These are phyloP conservation scores for Hipparchia semele DNA, from an alignment of 2,888 invertebrate genomes.

Conservation along the genomic window DNA sequence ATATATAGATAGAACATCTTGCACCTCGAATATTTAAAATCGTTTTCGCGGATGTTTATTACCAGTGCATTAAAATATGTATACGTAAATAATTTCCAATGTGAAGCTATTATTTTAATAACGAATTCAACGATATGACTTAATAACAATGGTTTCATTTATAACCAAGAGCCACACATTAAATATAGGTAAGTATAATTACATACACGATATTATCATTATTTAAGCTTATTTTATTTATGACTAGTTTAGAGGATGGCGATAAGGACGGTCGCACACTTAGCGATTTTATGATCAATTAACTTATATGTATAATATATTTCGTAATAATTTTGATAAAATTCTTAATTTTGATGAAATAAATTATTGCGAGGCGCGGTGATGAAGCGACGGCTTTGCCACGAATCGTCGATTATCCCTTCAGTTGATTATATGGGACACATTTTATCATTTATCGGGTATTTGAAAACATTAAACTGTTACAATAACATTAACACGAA, in stretches of 20 bases:
- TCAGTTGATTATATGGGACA: constrained; percentile 44
- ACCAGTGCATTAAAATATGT: constrained; percentile 6
- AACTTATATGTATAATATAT: constrained; percentile 56
- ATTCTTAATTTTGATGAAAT: constrained; percentile 73
- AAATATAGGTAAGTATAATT: constrained; percentile 49
- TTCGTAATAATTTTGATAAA: constrained; percentile 68
- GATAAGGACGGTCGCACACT: constrained; percentile 79
- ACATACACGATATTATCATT: constrained; percentile 57
- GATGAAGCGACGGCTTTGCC: constrained; percentile 56
- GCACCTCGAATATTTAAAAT: constrained; percentile 54
- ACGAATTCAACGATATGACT: constrained; percentile 50
- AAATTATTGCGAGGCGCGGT: constrained; percentile 72
- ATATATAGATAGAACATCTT: constrained; percentile 37
- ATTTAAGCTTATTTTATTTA: constrained; percentile 69
- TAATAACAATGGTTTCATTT: constrained; percentile 43
- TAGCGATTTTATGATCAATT: constrained; percentile 73
- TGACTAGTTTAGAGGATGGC: constrained; percentile 83
- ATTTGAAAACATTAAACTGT: constrained; percentile 56
- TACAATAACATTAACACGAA: constrained; percentile 68
- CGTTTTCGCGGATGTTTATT: constrained; percentile 38
- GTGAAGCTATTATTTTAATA: constrained; percentile 48
- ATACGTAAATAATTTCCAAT: constrained; percentile 24
- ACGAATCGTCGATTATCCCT: constrained; percentile 50
- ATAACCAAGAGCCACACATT: constrained; percentile 57
- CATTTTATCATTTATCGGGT: constrained; percentile 37